Conservation (phyloP, 2,797 vertebrate genomes). For the Lutra lutra region DNA sequence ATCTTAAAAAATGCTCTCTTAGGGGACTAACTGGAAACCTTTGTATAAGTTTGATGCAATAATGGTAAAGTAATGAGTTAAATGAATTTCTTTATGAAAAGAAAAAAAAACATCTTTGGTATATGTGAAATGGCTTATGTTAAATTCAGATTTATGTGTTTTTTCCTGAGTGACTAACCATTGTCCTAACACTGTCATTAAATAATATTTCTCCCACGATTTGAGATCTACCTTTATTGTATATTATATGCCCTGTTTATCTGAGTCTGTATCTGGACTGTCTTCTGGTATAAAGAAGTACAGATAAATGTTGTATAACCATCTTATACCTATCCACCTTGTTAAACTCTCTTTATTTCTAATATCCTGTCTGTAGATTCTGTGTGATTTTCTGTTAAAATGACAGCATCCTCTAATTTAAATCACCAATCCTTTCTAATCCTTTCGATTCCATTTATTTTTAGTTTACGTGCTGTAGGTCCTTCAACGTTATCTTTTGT, state of each 20-base stretch:
- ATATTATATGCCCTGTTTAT: not conserved
- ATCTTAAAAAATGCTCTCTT: not conserved
- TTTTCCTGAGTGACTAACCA: not conserved
- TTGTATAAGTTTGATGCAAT: not conserved
- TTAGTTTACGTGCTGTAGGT: not conserved
- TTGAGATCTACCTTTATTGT: not conserved
- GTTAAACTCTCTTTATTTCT: not conserved
- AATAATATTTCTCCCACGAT: not conserved
- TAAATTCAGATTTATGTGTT: not conserved
- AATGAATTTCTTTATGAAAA: not conserved
- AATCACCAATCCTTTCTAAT: not conserved
- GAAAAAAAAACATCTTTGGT: not conserved
- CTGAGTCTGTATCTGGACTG: not conserved
- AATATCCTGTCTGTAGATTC: not conserved
- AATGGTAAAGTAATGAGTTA: constrained; percentile 50
- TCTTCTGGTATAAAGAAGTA: not conserved
- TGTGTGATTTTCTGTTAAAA: not conserved
- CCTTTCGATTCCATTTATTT: not conserved
- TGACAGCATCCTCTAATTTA: not conserved
- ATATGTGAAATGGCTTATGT: not conserved
- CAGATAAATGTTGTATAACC: not conserved
- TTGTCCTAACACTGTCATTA: not conserved
- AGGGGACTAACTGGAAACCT: constrained; percentile 37
- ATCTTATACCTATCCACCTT: not conserved
- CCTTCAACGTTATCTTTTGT: not conserved